phyloP scores from a whole-genome alignment of 2,888 invertebrate genomes.

The Heliconius erato region DNA sequence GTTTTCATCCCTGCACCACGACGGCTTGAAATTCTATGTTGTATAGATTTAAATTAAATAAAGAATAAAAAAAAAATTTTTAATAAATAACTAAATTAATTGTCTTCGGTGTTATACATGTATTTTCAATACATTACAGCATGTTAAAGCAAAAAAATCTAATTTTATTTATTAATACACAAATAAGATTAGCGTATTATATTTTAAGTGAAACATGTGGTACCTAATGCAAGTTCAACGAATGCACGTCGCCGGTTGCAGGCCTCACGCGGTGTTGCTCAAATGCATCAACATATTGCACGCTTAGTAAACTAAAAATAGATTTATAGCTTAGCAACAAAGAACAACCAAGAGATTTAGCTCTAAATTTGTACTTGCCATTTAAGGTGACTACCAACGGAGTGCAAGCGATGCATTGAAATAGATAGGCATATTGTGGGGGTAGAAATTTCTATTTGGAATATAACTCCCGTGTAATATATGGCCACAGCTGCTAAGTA shows the following conservation, averaged over 20 bases:
- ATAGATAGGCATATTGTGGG: constrained; percentile 44
- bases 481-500: background rate
- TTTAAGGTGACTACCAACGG: constrained; percentile 43
- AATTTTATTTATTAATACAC: background rate
- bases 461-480: background rate
- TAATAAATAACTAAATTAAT: background rate
- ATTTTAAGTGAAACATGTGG: background rate
- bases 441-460: constrained; percentile 27
- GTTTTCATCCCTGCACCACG: no score
- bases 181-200: background rate
- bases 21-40: no score
- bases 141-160: background rate
- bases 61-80: no score
- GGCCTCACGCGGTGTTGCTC: constrained; percentile 35
- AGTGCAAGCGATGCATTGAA: constrained; percentile 39
- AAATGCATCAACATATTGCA: constrained; percentile 22
- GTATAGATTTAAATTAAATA: no score
- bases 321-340: constrained; percentile 37
- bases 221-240: background rate
- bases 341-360: constrained; percentile 44
- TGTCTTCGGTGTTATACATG: background rate
- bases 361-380: constrained; percentile 46
- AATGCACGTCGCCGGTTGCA: constrained; percentile 12
- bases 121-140: background rate
- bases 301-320: constrained; percentile 40